Conservation (phyloP, 2,113 vertebrate genomes). For the Himantopus leucocephalus region DNA sequence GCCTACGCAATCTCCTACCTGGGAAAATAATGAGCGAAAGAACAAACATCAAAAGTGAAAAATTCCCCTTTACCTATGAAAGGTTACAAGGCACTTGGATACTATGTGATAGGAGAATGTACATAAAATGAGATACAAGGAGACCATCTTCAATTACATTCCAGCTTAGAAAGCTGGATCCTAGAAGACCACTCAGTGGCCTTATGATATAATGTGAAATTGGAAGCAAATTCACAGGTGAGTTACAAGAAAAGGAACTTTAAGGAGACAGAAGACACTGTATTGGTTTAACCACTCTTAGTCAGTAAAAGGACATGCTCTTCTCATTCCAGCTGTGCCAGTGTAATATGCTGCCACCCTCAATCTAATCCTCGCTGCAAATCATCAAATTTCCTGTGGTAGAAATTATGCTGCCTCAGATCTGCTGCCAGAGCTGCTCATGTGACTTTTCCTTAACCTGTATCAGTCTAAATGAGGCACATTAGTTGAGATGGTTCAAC, state of each 20-base stretch:
- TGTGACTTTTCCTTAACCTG: background rate
- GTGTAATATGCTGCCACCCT: background rate
- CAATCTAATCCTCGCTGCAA: background rate
- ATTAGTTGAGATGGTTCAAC: background rate
- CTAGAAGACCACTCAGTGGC: background rate
- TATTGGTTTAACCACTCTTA: background rate
- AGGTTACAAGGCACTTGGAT: background rate
- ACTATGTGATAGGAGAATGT: background rate
- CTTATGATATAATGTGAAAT: background rate
- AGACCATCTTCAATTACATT: background rate
- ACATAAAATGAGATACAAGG: background rate
- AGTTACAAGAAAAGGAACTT: background rate
- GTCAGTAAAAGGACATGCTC: background rate
- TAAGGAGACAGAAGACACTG: background rate
- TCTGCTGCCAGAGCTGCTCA: background rate
- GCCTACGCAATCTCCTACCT: background rate
- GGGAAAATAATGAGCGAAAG: background rate
- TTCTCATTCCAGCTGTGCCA: background rate
- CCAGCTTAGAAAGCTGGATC: background rate
- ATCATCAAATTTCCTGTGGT: background rate
- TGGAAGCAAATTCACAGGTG: background rate
- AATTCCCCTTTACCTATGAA: background rate
- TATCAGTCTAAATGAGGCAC: background rate
- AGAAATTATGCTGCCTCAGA: background rate
- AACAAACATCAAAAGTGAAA: background rate